Evolutionary conservation across 2,888 invertebrate species (phyloP), one percentile per base, ranked within the genome.

Genomic region (Pristionchus exspectatus): DNA sequence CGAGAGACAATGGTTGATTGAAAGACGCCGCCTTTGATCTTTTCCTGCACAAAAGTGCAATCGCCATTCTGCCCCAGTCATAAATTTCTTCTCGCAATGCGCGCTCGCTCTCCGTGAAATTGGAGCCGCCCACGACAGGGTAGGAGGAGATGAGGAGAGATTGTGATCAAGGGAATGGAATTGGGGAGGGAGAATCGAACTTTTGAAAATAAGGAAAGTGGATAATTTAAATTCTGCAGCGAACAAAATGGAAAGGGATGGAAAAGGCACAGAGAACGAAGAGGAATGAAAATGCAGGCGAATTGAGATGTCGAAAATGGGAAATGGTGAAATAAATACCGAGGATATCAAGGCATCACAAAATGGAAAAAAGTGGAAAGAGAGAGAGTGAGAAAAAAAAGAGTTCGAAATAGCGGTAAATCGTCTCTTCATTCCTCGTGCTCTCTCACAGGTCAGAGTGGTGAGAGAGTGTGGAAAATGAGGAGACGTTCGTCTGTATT

Each of bases 81-180:
- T 81, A 81, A 81, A 81, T 81, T 81, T 81, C 63, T 63, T n/a
- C 24, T 63, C 56, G 44, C 33, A 33, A 74, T 74, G 74, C 44
- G 81, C n/a, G 81, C 50, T 50, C 81, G 81, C 81, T 27, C 38
- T 18, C 74, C 74, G n/a, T 81, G 81, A 50, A 81, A 81, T 81
- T 81, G 81, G 81, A 81, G 81, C 24, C 81, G 44, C 10, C 24
- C 81, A n/a, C 10, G 63, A 21, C 59, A n/a, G 0, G n/a, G n/a
- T 2, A 63, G 24, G 24, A 63, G 24, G 33, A 16, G 69, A 69
- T 12, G 44, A 50, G 81, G 7, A 16, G 50, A 81, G 81, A 81
- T 81, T 81, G 50, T 30, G 77, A 81, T 81, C 77, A 30, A 69
- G n/a, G n/a, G n/a, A n/a, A 69, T n/a, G 69, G 30, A 69, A 50